Percentiles rank a stretch among this genome's conserved stretches.
Conservation (phyloP, 2,113 vertebrate species). For the Circaetus gallicus region DNA sequence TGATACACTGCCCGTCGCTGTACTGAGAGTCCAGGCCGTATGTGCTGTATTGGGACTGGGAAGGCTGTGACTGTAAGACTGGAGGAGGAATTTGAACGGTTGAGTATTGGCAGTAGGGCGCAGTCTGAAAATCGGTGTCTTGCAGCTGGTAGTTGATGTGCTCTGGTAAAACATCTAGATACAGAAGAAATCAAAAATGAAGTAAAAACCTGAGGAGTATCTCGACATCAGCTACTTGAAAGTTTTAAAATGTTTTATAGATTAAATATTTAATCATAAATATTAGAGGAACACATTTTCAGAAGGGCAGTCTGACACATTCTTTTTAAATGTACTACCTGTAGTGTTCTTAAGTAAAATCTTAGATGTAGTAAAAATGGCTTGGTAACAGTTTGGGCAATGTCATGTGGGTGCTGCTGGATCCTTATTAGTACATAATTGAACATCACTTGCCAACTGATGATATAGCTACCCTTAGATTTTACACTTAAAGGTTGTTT, state of each 20-base stretch:
- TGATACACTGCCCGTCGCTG: slow-evolving; percentile 41
- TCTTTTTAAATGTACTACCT: background rate
- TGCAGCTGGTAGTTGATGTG: slow-evolving; percentile 84
- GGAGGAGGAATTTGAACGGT: slow-evolving; percentile 77
- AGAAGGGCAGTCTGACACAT: background rate
- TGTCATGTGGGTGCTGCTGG: background rate
- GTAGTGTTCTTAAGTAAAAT: background rate
- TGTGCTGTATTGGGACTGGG: slow-evolving; percentile 73
- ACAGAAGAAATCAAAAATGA: background rate
- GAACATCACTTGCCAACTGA: background rate
- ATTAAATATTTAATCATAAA: background rate
- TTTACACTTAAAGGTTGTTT: background rate
- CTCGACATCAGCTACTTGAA: background rate
- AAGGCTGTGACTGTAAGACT: slow-evolving; percentile 70
- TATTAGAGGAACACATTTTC: background rate
- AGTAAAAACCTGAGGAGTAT: background rate
- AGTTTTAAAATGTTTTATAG: background rate
- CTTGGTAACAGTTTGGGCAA: background rate
- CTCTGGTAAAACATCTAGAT: slow-evolving; percentile 85
- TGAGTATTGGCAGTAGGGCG: slow-evolving; percentile 82
- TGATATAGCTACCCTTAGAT: background rate
- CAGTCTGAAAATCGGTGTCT: slow-evolving; percentile 82
- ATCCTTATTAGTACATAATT: background rate
- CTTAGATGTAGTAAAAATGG: background rate
- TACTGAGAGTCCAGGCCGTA: slow-evolving; percentile 78